Conservation (phyloP, 1,140 invertebrate genomes). For the Heliconius himera region DNA sequence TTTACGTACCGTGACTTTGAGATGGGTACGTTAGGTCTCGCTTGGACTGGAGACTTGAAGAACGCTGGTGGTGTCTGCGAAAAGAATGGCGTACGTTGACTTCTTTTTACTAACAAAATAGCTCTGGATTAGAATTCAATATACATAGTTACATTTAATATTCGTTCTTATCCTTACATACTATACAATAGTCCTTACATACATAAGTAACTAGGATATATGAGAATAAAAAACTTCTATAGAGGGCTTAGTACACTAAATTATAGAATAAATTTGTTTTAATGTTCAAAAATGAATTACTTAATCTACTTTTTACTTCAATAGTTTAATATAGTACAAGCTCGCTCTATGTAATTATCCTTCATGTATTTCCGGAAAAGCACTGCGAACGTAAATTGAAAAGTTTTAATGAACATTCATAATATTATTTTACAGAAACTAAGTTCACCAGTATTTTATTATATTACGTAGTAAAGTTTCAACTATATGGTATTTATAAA, state of each 20-base stretch:
- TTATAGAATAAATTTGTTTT: not conserved
- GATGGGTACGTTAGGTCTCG: slow-evolving; percentile 98
- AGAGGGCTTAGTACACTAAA: not conserved
- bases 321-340: not conserved
- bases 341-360: slow-evolving; percentile 11
- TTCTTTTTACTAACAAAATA: not conserved
- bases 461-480: not conserved
- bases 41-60: slow-evolving; percentile 97
- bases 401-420: slow-evolving; percentile 20
- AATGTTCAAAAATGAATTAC: not conserved
- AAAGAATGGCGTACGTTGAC: slow-evolving; percentile 90
- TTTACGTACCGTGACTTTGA: slow-evolving; percentile 99
- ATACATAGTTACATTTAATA: too few species aligned
- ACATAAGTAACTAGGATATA: not conserved
- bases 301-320: slow-evolving; percentile 10
- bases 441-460: slow-evolving; percentile 14
- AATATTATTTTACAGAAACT: slow-evolving; percentile 12
- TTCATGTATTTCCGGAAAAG: slow-evolving; percentile 13
- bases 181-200: too few species aligned
- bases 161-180: too few species aligned
- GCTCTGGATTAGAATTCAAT: too few species aligned
- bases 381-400: slow-evolving; percentile 15
- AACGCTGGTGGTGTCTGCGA: slow-evolving; percentile 97
- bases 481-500: not conserved
- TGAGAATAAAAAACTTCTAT: not conserved